Evolutionary conservation across 2,113 vertebrate species (phyloP), one percentile per base, ranked within the genome.

Genomic region (Onychostruthus taczanowskii): DNA sequence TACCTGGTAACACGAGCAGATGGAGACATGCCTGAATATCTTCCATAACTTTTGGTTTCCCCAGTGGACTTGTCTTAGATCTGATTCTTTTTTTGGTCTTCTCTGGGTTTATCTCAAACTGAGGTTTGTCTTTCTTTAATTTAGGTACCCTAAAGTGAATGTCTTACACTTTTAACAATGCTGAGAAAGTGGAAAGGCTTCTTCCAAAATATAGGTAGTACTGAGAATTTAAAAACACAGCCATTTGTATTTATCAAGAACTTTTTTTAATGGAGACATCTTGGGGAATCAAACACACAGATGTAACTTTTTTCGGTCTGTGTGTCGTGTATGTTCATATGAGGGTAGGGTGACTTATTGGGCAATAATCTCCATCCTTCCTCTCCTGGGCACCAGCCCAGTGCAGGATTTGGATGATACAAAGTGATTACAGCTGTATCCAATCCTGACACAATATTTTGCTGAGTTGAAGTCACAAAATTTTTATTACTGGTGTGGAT

Each of bases 301-400:
- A 21, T 31, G 15, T 43, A 46, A 16, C 17, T 82, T 74, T 11
- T 46, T 46, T 76, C 18, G 55, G 35, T 16, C 8, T 55, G 11
- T 17, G 6, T n/a, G 9, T 53, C 0, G 0, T 31, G 11, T 63
- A 35, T 11, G 23, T 14, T 20, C 11, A 10, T 11, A 24, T 5
- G 33, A 67, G 33, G 7, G 21, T 13, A 53, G 22, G 8, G 11
- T 77, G 22, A 68, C 14, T 64, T 37, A 87, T 14, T 10, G 16
- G 21, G 7, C 14, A 76, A 5, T 23, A 76, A 11, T 19, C 17
- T 7, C 14, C 19, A 33, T 47, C 37, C 59, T 78, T 79, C 5
- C 5, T 63, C 16, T 18, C 21, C n/a, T 49, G n/a, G 12, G 6
- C 22, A 70, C 19, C 14, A 79, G 10, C 12, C 47, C 9, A 37